Conservation (phyloP, 1,140 invertebrate genomes). For the Nixonia krombeini region DNA sequence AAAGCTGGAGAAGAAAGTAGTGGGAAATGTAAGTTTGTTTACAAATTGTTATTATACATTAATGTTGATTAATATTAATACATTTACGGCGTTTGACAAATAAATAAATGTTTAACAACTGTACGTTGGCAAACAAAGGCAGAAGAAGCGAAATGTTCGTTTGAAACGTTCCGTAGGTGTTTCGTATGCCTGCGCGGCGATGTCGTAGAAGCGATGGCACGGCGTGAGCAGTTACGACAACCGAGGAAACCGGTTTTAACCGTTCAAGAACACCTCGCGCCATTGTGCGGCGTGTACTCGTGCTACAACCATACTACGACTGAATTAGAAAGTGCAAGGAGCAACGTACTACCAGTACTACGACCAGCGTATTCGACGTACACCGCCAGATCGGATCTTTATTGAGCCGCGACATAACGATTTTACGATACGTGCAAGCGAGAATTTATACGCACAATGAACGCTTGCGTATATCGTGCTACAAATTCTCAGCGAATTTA, state of each 20-base stretch:
- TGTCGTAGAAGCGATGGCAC: constrained; percentile 21
- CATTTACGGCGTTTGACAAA: neutral
- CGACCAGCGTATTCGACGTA: constrained; percentile 1
- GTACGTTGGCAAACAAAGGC: too few species aligned
- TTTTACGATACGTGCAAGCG: constrained; percentile 7
- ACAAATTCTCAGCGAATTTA: too few species aligned
- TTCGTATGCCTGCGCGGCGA: constrained; percentile 6
- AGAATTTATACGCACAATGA: neutral
- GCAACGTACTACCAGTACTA: constrained; percentile 32
- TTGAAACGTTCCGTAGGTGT: constrained; percentile 6
- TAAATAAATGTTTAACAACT: too few species aligned
- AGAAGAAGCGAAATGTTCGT: neutral
- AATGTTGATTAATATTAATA: neutral
- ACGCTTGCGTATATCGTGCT: too few species aligned
- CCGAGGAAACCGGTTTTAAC: constrained; percentile 34
- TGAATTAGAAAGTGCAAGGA: constrained; percentile 51
- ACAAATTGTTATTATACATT: neutral
- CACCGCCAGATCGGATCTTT: constrained; percentile 9
- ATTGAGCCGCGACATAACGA: constrained; percentile 9
- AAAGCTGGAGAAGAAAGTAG: too few species aligned
- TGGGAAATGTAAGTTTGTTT: too few species aligned
- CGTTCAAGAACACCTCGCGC: constrained; percentile 30
- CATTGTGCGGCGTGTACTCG: constrained; percentile 24
- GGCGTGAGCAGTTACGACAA: constrained; percentile 24
- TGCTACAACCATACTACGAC: constrained; percentile 30